Evolutionary conservation across 1,140 invertebrate genomes (phyloP).

Genomic region (Lordiphosa stackelbergi): DNA sequence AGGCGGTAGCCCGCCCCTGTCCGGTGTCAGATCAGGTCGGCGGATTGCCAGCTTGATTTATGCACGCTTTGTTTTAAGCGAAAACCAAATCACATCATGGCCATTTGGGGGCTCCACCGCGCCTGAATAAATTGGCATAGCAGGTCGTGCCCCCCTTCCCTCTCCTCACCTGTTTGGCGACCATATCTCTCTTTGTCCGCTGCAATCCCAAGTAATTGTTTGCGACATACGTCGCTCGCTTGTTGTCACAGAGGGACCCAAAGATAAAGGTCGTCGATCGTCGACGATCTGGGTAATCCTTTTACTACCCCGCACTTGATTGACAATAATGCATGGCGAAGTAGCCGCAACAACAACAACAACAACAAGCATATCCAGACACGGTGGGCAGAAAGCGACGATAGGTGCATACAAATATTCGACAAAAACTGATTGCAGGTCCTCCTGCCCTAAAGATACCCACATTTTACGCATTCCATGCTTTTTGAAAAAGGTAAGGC

Average conservation of each 20-base stretch:
- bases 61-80: constrained; percentile 70
- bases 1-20: constrained; percentile 8
- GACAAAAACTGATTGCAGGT: too few relatives aligned
- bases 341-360: constrained; percentile 37
- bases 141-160: constrained; percentile 1
- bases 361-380: constrained; percentile 16
- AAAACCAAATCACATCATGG: constrained; percentile 75
- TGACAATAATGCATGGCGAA: constrained; percentile 76
- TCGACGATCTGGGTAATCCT: constrained; percentile 57
- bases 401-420: too few relatives aligned
- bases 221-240: constrained; percentile 75
- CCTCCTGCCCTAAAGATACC: too few relatives aligned
- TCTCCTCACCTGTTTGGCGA: not conserved
- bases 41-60: constrained; percentile 61
- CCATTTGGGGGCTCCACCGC: constrained; percentile 55
- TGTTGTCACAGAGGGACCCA: constrained; percentile 58
- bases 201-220: constrained; percentile 76
- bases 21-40: constrained; percentile 16
- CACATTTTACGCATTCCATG: too few relatives aligned
- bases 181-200: constrained; percentile 35
- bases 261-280: constrained; percentile 63
- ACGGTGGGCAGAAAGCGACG: constrained; percentile 15
- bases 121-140: constrained; percentile 67
- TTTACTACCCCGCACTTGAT: constrained; percentile 69
- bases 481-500: too few relatives aligned